Evolutionary conservation across 2,113 vertebrate genomes (phyloP), one percentile per base, ranked within the genome.

Genomic region (Charadrius vociferus): DNA sequence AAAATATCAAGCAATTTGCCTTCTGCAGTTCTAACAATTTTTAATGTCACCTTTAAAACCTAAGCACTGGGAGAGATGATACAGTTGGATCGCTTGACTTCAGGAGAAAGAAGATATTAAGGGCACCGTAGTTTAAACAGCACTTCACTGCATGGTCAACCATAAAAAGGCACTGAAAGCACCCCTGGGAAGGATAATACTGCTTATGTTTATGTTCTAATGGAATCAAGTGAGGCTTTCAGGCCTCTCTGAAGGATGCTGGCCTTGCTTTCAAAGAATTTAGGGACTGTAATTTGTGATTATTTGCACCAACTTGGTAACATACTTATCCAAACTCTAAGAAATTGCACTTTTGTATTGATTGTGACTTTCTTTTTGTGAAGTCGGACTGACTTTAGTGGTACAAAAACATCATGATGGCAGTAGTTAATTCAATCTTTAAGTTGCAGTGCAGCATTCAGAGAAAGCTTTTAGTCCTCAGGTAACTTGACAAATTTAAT

Each of bases 391-490:
- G 62, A 49, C 21, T 90, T 93, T 61, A 50, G 39, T 83, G 50
- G 37, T 63, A 80, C 19, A 86, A 83, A 95, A 65, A 13, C 74
- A 80, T 88, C 66, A 39, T 32, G 62, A 80, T 81, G 45, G 67
- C 88, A 91, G 45, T 55, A 19, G 37, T 59, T 95, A 86, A 96
- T 95, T 95, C 22, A 55, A 88, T 86, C 55, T 91, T 91, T 59
- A 90, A 77, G 70, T 82, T 83, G 37, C 71, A 93, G 50, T 13
- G 32, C 41, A 90, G 83, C 43, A 77, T 65, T 82, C 86, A 89
- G 78, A 91, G 70, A 87, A 90, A 94, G 81, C 86, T 90, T 95
- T 97, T 78, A 94, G 70, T 90, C 81, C 84, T 66, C 78, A 88
- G 71, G 67, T 90, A 93, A 71, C 29, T 6, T 67, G 36, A 72